Conservation (phyloP, 2,797 vertebrate species). For the Sphaeramia orbicularis region DNA sequence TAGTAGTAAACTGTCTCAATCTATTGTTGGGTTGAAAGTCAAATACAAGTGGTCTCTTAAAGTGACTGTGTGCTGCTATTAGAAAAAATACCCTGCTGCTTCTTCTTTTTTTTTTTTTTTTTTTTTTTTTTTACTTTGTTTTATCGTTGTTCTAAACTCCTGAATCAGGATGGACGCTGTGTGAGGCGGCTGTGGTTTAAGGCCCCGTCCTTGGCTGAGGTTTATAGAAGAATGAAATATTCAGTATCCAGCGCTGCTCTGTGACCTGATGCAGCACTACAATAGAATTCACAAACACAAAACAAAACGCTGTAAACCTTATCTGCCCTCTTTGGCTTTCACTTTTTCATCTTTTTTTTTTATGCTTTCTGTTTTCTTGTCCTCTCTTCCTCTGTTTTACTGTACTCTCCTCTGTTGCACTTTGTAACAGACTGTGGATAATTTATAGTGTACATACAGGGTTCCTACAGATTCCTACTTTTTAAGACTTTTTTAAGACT, state of each 20-base stretch:
- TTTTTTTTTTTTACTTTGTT: neutral
- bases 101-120: neutral
- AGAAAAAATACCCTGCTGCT: neutral
- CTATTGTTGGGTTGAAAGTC: neutral
- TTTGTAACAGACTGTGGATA: neutral
- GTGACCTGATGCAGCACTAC: conserved; percentile 32
- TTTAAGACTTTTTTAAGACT: no score
- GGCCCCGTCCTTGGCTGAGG: conserved; percentile 50
- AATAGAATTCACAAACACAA: conserved; percentile 40
- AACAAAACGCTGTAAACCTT: conserved; percentile 17
- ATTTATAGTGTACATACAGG: conserved; percentile 8
- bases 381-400: neutral
- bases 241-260: conserved; percentile 36
- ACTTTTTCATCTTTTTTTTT: conserved; percentile 4
- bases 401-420: neutral
- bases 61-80: neutral
- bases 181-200: conserved; percentile 22
- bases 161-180: conserved; percentile 2
- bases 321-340: conserved; percentile 6
- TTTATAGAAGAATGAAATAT: conserved; percentile 59
- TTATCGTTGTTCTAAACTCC: conserved; percentile 20
- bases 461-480: no score
- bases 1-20: neutral
- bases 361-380: neutral
- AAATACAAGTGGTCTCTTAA: neutral